Conservation (phyloP, 2,888 invertebrate species). For the Cheilosia vulpina region DNA sequence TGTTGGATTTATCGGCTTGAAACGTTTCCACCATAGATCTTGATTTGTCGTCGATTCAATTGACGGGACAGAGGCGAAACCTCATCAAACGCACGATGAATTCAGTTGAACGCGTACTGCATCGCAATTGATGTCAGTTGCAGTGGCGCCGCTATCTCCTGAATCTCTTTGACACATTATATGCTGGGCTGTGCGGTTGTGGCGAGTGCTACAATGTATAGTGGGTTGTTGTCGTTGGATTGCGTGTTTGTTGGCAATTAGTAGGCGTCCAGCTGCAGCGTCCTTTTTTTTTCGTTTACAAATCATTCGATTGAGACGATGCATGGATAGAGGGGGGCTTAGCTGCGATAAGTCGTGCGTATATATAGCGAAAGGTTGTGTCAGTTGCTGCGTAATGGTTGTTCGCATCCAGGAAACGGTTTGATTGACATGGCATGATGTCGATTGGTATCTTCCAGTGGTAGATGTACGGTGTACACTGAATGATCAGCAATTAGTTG, state of each 20-base stretch:
- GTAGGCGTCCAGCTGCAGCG: slow-evolving; percentile 17
- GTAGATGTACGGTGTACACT: no score
- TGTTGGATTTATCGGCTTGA: slow-evolving; percentile 51
- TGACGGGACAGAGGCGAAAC: slow-evolving; percentile 4
- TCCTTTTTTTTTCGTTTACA: slow-evolving; percentile 3
- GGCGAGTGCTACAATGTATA: slow-evolving; percentile 19
- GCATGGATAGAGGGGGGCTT: slow-evolving; percentile 27
- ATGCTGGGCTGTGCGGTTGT: not conserved
- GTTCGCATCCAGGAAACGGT: not conserved
- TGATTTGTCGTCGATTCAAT: slow-evolving; percentile 45
- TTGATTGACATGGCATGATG: no score
- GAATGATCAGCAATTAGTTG: no score
- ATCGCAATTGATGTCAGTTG: slow-evolving; percentile 45
- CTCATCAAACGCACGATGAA: not conserved
- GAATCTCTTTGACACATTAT: slow-evolving; percentile 11
- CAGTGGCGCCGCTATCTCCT: slow-evolving; percentile 51
- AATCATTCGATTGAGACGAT: slow-evolving; percentile 29
- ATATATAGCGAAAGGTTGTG: slow-evolving; percentile 24
- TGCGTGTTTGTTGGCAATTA: slow-evolving; percentile 59
- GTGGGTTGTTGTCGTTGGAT: slow-evolving; percentile 23
- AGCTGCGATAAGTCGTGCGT: slow-evolving; percentile 15
- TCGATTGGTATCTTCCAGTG: no score
- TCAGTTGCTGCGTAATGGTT: not conserved
- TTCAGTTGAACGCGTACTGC: not conserved
- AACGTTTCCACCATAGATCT: slow-evolving; percentile 30